Evolutionary conservation across 2,888 invertebrate genomes (phyloP), one percentile per base, ranked within the genome.

Genomic region (Idaea aversata): DNA sequence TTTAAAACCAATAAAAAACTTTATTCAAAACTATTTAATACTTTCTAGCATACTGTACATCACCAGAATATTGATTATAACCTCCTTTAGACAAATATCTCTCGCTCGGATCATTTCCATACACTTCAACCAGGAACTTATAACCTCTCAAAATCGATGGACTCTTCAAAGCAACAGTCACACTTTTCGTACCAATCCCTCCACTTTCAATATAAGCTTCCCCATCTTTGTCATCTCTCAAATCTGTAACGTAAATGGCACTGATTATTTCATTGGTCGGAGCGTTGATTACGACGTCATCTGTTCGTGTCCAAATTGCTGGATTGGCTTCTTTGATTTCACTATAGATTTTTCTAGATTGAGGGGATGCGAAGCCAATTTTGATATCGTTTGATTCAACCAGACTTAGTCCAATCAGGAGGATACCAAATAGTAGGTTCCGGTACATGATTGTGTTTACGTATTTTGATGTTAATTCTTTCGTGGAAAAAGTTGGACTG

Each of bases 101-200:
- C 3, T 72, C 72, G 35, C 75, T 83, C 0, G 85, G 81, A 62
- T 83, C 76, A 16, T 70, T 79, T 0, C 82, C 83, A 61, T 78
- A 92, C 15, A 92, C 90, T 74, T 91, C 88, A 10, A 93, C 77
- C 68, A 79, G 73, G 66, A 92, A 92, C 63, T 81, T 88, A 66
- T 90, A 91, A 0, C 91, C 92, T 69, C 90, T 78, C 5, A 93
- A 72, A 34, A 90, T 78, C 0, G 83, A 76, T 0, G 91, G 91
- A 69, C 91, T 91, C 58, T 87, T 87, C 61, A 93, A 61, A 0
- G 73, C 82, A 4, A 92, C 77, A 0, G 88, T 88, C 1, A 91
- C 91, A 76, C 77, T 85, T 15, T 82, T 86, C 3, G 73, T 76
- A 0, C 90, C 91, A 25, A 91, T 67, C 0, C 91, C 91, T 0